Evolutionary conservation across 2,888 invertebrate genomes (phyloP), one percentile per base, ranked within the genome.

Genomic region (Emmelina monodactyla): DNA sequence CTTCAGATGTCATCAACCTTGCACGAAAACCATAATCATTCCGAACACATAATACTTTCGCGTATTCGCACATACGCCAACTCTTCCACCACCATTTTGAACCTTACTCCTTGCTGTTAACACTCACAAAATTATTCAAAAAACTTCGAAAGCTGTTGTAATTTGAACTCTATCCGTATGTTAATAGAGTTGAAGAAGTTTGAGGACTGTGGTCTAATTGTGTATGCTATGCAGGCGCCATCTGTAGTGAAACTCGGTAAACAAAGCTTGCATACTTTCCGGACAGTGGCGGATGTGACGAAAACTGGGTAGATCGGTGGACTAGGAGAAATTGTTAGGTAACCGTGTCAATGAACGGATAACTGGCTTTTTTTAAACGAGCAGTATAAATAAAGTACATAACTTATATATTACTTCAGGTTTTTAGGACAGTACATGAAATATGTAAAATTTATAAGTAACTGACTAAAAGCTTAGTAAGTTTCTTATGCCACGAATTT

Each of bases 221-320:
- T 47, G 55, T 53, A 69, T 71, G 68, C 73, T 51, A 43, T 42
- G 37, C 56, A 59, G 54, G 58, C 54, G 47, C 53, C 53, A 55
- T 54, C 59, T 61, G 57, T 57, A 55, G 73, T 67, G 73, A 73
- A 73, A 71, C 60, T 42, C 50, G 56, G 53, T 25, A 25, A 25
- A 25, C 25, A 25, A 53, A 52, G 51, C 62, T 64, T 62, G 60
- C 60, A 47, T 57, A 65, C 76, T 76, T 75, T 76, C 76, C 56
- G 68, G 62, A 69, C 72, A 75, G 76, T 73, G 70, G 43, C 61
- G 61, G 53, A 55, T 46, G 43, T 41, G 19, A 38, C 42, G 51
- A 46, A 58, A 57, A 58, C 38, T 39, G 33, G 25, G 25, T 11
- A 34, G 50, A 53, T 52, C 49, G 33, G 40, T 49, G 58, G 55